These are phyloP conservation scores for Babyrousa celebensis DNA, from an alignment of 2,797 vertebrate genomes.

Conservation along the genomic window DNA sequence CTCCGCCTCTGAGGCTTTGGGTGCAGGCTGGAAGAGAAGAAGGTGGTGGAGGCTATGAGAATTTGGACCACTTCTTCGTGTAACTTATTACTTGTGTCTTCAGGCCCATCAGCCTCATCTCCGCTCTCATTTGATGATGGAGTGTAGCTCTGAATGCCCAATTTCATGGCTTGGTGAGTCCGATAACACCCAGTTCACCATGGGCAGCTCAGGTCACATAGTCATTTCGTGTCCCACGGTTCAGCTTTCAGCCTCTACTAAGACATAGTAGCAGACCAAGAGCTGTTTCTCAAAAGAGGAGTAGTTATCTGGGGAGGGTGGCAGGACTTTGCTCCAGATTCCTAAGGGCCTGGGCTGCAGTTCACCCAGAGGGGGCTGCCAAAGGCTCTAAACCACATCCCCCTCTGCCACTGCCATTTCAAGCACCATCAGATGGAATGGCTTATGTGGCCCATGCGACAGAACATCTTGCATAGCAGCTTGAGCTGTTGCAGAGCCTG, in stretches of 20 bases:
- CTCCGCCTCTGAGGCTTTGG: not conserved
- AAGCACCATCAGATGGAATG: not conserved
- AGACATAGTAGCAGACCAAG: not conserved
- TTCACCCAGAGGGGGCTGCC: not conserved
- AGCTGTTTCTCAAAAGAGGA: not conserved
- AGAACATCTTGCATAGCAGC: not conserved
- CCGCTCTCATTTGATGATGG: not conserved
- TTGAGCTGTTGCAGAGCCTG: not conserved
- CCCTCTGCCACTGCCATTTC: not conserved
- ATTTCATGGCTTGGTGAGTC: not conserved
- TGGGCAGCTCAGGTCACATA: not conserved
- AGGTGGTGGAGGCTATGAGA: not conserved
- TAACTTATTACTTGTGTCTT: not conserved
- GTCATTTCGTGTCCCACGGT: not conserved
- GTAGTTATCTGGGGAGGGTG: not conserved
- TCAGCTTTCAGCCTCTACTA: not conserved
- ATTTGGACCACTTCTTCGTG: not conserved
- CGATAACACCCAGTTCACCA: not conserved
- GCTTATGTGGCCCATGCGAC: not conserved
- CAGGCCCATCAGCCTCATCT: not conserved
- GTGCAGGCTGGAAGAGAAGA: not conserved
- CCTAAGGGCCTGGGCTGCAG: not conserved
- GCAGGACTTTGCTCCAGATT: constrained; percentile 7
- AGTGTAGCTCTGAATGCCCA: not conserved
- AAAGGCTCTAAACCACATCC: not conserved